phyloP scores from a whole-genome alignment of 2,797 vertebrate genomes.

The Tangara arthus region DNA sequence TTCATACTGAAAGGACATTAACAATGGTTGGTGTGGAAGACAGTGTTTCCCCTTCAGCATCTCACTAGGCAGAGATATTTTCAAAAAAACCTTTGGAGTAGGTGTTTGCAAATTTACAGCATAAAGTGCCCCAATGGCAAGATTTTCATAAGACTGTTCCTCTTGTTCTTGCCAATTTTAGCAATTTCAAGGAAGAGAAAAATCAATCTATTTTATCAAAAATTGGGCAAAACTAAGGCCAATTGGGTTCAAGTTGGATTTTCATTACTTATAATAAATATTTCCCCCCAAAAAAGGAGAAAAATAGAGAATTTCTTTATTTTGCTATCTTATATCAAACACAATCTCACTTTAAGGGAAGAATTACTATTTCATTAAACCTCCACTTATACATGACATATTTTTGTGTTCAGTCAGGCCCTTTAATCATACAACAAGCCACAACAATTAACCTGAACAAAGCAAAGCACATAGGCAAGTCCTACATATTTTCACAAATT shows the following conservation, averaged over 20 bases:
- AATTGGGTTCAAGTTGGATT: background rate
- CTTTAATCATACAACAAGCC: background rate
- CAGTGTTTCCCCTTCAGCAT: background rate
- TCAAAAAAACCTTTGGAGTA: background rate
- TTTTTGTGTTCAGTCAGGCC: background rate
- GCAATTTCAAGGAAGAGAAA: background rate
- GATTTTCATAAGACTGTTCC: background rate
- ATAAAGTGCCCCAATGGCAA: background rate
- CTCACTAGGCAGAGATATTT: constrained; percentile 31
- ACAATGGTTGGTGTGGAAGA: background rate
- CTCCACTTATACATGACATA: background rate
- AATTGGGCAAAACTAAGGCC: background rate
- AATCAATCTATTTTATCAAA: background rate
- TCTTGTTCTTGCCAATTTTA: background rate
- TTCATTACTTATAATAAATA: background rate
- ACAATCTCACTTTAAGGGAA: background rate
- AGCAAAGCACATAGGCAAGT: background rate
- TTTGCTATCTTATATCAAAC: background rate
- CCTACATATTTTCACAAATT: background rate
- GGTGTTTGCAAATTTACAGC: background rate
- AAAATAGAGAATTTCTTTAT: background rate
- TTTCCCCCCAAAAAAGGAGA: fast-evolving
- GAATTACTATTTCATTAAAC: background rate
- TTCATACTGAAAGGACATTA: background rate
- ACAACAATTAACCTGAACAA: constrained; percentile 16